These are phyloP conservation scores for Amphipoea oculea DNA, from an alignment of 2,888 invertebrate species.

Conservation along the genomic window DNA sequence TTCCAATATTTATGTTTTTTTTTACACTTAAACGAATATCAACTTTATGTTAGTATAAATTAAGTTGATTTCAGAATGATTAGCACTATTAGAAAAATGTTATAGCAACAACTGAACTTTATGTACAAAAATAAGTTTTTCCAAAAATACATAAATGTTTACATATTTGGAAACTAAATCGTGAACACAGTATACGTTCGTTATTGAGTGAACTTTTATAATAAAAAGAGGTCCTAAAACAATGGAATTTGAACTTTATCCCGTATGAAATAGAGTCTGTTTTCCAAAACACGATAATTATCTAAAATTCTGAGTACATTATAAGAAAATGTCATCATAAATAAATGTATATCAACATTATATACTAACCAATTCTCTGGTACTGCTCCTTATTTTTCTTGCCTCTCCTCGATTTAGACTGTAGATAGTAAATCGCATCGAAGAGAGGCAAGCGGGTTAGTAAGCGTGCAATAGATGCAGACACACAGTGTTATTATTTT, in stretches of 20 bases:
- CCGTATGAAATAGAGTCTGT: rapidly evolving
- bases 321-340: background rate
- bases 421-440: slow-evolving; percentile 56
- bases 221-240: background rate
- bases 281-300: background rate
- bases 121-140: background rate
- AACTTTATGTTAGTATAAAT: background rate
- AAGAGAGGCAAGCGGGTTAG: slow-evolving; percentile 74
- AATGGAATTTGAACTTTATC: background rate
- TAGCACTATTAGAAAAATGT: background rate
- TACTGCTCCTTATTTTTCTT: slow-evolving; percentile 87
- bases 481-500: slow-evolving; percentile 70
- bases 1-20: background rate
- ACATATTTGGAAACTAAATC: background rate
- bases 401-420: slow-evolving; percentile 81
- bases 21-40: background rate
- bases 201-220: background rate
- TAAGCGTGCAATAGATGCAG: slow-evolving; percentile 83
- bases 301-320: background rate
- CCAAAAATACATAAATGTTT: no score
- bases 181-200: background rate
- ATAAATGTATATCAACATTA: slow-evolving; percentile 59
- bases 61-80: background rate
- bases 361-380: slow-evolving; percentile 90
- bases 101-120: background rate